phyloP scores from a whole-genome alignment of 2,797 vertebrate species.

The Tympanoctomys barrerae region DNA sequence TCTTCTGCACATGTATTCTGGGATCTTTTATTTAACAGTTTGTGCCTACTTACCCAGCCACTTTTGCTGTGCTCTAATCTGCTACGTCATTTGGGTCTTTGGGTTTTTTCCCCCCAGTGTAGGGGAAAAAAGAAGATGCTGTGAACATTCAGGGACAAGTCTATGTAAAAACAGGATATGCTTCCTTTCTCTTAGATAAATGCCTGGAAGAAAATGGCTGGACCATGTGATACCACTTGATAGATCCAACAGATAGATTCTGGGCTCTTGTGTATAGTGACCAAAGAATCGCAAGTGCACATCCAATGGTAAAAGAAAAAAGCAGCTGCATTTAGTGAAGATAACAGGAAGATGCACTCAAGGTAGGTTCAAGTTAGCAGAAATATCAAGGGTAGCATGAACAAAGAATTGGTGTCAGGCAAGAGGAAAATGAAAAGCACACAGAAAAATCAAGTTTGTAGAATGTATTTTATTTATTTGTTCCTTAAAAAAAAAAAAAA shows the following conservation, averaged over 20 bases:
- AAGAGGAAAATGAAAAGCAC: neutral
- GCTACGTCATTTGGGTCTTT: neutral
- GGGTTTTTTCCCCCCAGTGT: neutral
- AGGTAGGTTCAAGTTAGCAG: neutral
- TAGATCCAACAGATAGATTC: neutral
- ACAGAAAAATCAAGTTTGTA: neutral
- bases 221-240: neutral
- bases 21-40: neutral
- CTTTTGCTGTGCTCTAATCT: neutral
- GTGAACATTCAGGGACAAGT: neutral
- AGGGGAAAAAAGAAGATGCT: neutral
- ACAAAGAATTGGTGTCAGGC: neutral
- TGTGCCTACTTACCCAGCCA: neutral
- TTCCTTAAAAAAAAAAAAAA: neutral
- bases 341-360: neutral
- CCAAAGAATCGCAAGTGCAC: neutral
- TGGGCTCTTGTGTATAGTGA: neutral
- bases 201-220: conserved; percentile 28
- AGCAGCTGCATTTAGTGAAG: neutral
- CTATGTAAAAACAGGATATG: neutral
- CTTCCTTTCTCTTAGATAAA: conserved; percentile 53
- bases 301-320: neutral
- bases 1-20: neutral
- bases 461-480: neutral
- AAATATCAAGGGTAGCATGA: neutral